These are phyloP conservation scores for Acrocera orbiculus DNA, from an alignment of 2,888 invertebrate genomes.

Conservation along the genomic window DNA sequence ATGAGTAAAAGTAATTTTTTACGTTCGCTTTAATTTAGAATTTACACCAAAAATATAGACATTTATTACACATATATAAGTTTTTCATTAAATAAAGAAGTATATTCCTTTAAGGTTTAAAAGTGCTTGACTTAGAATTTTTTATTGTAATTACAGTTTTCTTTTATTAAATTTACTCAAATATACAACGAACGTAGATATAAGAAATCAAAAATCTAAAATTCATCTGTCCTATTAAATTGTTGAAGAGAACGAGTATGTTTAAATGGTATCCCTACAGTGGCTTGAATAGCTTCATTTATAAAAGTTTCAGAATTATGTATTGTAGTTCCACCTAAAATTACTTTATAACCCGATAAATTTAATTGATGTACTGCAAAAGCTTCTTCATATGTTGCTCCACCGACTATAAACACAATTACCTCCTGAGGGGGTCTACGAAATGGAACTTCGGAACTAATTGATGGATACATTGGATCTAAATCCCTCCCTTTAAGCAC, in stretches of 20 bases:
- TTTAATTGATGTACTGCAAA: constrained; percentile 69
- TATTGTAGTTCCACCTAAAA: constrained; percentile 81
- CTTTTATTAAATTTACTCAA: too few relatives aligned
- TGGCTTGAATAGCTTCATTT: constrained; percentile 53
- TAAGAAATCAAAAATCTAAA: too few relatives aligned
- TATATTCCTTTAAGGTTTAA: too few relatives aligned
- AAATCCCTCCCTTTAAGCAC: constrained; percentile 77
- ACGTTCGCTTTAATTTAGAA: too few relatives aligned
- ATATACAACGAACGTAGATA: too few relatives aligned
- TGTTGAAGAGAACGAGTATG: constrained; percentile 34
- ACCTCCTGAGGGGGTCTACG: constrained; percentile 69
- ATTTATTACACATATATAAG: too few relatives aligned
- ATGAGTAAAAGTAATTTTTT: too few relatives aligned
- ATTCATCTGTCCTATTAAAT: constrained; percentile 13
- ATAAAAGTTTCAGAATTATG: constrained; percentile 74
- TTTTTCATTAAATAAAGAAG: too few relatives aligned
- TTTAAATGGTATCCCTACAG: constrained; percentile 44
- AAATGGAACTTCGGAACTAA: constrained; percentile 44
- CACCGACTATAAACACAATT: constrained; percentile 93
- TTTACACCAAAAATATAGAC: too few relatives aligned
- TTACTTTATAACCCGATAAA: constrained; percentile 49
- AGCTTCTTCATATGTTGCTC: constrained; percentile 92
- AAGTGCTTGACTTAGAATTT: too few relatives aligned
- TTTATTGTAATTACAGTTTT: too few relatives aligned
- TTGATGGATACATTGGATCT: constrained; percentile 67